A percentile compares a stretch with the other conserved stretches of the same genome.
These are phyloP conservation scores for Epirrhoe alternata DNA, from an alignment of 2,888 invertebrate genomes.

Conservation along the genomic window DNA sequence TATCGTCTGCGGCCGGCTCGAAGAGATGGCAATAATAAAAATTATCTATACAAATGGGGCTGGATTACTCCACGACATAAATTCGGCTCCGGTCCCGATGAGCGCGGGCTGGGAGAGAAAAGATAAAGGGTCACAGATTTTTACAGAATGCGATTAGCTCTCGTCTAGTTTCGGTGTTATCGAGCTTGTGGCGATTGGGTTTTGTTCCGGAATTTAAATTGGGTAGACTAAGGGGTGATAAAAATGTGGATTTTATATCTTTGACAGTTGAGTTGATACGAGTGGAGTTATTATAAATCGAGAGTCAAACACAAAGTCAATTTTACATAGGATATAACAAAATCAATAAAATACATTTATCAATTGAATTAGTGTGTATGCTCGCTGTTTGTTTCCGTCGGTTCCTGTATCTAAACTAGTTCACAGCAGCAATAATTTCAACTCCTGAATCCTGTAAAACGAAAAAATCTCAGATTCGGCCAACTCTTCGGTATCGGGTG, in stretches of 20 bases:
- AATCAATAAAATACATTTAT: no score
- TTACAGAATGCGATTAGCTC: slow-evolving; percentile 64
- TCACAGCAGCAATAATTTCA: slow-evolving; percentile 67
- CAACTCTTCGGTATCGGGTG: slow-evolving; percentile 76
- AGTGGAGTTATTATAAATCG: neutral
- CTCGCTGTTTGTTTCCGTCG: neutral
- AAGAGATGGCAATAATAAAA: slow-evolving; percentile 85
- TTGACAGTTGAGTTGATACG: neutral
- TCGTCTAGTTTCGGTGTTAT: slow-evolving; percentile 61
- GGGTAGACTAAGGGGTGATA: slow-evolving; percentile 6
- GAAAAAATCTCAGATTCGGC: slow-evolving; percentile 68
- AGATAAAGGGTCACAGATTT: slow-evolving; percentile 84
- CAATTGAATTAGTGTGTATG: neutral
- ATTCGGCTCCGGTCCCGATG: slow-evolving; percentile 83
- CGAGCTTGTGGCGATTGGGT: slow-evolving; percentile 39
- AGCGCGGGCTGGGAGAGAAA: slow-evolving; percentile 70
- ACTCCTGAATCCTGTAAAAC: slow-evolving; percentile 68
- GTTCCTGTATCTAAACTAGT: slow-evolving; percentile 19
- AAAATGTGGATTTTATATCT: slow-evolving; percentile 17
- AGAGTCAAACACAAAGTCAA: no score
- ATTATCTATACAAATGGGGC: slow-evolving; percentile 85
- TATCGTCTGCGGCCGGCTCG: slow-evolving; percentile 79
- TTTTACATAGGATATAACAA: neutral
- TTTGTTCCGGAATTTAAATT: slow-evolving; percentile 32
- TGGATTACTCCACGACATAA: slow-evolving; percentile 84